Evolutionary conservation across 2,797 vertebrate genomes (phyloP), one percentile per base, ranked within the genome.

Genomic region (Smutsia temminckii): DNA sequence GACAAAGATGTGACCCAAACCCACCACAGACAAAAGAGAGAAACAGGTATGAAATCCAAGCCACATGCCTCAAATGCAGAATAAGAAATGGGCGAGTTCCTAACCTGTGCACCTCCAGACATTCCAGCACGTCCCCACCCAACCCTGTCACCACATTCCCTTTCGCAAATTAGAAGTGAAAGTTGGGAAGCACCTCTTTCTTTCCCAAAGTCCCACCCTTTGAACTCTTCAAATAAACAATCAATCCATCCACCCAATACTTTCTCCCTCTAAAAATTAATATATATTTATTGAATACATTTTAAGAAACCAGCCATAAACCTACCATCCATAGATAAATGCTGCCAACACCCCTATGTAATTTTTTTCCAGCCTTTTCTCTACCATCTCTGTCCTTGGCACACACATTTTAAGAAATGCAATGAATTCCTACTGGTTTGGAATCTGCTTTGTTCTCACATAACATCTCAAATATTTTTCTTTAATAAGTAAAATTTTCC

Each of bases 381-480:
- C 85, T 23, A 77, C 77, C 17, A 10, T 80, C 23, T 72, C 71
- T 5, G 32, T 21, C 37, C 32, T 90, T 80, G 37, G 49, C 21
- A 78, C 5, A 75, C 49, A 78, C 12, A 69, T 69, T 83, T 91
- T 42, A 85, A 86, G 46, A 84, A 81, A 83, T 40, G 25, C 85
- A 91, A 93, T 32, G 21, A 89, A 85, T 42, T 66, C 12, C 37
- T 85, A 93, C 17, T 64, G 32, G 64, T 93, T 85, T 71, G n/a
- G 57, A 90, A 57, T 3, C 20, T 81, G 66, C 63, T 85, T 74
- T 85, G 57, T 57, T 91, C 80, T 57, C 68, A 75, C 0, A 42
- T 17, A 77, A 57, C 29, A 83, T 23, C 29, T 71, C 23, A 77
- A 85, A 61, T 92, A 94, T 29, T 93, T 89, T 53, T 69, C 23